phyloP scores from a whole-genome alignment of 2,888 invertebrate genomes.

The Amiota minor region DNA sequence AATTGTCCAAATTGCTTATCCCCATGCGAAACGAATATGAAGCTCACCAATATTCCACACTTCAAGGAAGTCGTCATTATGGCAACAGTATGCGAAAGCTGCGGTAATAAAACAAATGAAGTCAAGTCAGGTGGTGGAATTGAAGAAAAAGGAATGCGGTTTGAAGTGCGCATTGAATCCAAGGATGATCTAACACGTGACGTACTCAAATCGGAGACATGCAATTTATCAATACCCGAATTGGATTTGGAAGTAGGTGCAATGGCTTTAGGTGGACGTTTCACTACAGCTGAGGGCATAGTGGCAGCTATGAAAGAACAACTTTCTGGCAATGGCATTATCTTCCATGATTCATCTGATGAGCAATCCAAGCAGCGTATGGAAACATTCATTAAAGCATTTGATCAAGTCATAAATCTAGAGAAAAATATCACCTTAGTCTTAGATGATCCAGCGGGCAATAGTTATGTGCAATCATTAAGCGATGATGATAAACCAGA shows the following conservation, averaged over 20 bases:
- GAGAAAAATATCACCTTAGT: slow-evolving; percentile 81
- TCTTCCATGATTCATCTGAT: slow-evolving; percentile 83
- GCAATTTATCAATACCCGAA: slow-evolving; percentile 86
- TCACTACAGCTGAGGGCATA: slow-evolving; percentile 96
- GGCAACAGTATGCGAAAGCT: slow-evolving; percentile 93
- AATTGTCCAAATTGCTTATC: slow-evolving; percentile 90
- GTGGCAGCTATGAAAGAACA: slow-evolving; percentile 85
- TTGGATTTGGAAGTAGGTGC: slow-evolving; percentile 90
- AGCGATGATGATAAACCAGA: slow-evolving; percentile 79
- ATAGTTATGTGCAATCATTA: slow-evolving; percentile 94
- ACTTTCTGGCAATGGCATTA: slow-evolving; percentile 79
- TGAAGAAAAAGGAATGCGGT: slow-evolving; percentile 84
- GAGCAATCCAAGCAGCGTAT: slow-evolving; percentile 76
- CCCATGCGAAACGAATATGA: slow-evolving; percentile 94
- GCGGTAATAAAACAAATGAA: slow-evolving; percentile 95
- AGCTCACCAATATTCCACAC: slow-evolving; percentile 93
- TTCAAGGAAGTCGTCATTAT: slow-evolving; percentile 99
- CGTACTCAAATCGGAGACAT: slow-evolving; percentile 93
- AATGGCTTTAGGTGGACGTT: slow-evolving; percentile 90
- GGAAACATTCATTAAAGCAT: slow-evolving; percentile 78
- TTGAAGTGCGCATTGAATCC: slow-evolving; percentile 82
- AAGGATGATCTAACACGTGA: slow-evolving; percentile 91
- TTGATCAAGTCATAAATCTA: slow-evolving; percentile 81
- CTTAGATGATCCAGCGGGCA: slow-evolving; percentile 97
- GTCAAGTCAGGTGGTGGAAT: slow-evolving; percentile 95